Base-by-base conservation (phyloP, 2,888 invertebrate genomes). In the Gymnoscelis rufifasciata region DNA sequence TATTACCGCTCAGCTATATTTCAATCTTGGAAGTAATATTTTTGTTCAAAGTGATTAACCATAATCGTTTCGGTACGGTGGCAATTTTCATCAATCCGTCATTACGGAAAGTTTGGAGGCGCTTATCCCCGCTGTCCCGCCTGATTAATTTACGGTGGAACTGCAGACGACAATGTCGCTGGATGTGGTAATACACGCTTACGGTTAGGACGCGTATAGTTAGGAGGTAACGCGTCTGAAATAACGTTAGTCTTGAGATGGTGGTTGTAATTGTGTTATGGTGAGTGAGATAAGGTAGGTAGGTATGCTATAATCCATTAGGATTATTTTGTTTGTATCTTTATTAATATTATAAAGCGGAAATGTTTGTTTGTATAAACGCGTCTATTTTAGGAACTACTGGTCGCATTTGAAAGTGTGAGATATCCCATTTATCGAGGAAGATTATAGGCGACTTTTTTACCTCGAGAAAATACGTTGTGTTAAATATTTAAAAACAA, bases 11-110 rank as follows among this genome's bases (percentile, higher is more conserved):
- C 4, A 39, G 15, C 19, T 26, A 31, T 38, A 38, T 37, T 40
- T 30, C 23, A 40, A 38, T 42, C 13, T 15, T 5, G 47, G 35
- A 53, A 54, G 36, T 42, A 47, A 55, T 60, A 54, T 59, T 56
- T 57, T 54, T 52, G 43, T 43, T 47, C 27, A 39, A 42, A 52
- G 60, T 59, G 64, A 70, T 72, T 69, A 71, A 68, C 67, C 60
- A 65, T 71, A 70, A 74, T 70, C 69, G 62, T 71, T 67, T 56
- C 51, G 54, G 35, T 36, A 42, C 42, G 45, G 50, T 36, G 50
- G 50, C 29, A 50, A 50, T 81, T 79, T 80, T 77, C 79, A 78
- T 76, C 71, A 76, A 74, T 70, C 75, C 70, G 67, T 75, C 78
- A 74, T 80, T 78, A 80, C 59, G 60, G 70, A 65, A 78, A 77